Evolutionary conservation across 2,888 invertebrate genomes (phyloP), one percentile per base, ranked within the genome.

Genomic region (Parthenolecanium corni): DNA sequence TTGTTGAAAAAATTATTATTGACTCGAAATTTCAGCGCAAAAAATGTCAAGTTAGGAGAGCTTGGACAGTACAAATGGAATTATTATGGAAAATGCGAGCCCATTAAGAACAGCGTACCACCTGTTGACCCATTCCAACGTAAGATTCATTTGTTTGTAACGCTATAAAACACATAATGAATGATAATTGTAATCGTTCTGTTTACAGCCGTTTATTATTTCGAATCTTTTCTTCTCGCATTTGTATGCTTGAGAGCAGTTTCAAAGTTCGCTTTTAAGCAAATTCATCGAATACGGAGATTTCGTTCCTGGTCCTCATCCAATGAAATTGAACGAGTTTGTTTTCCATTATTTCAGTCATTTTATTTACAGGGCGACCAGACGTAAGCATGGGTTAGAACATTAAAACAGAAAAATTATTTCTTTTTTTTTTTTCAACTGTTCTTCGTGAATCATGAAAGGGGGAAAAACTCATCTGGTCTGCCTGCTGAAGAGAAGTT

Each of bases 21-120:
- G 21, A 23, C 18, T 14, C 1, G 3, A 21, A 14, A n/a, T 61
- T 36, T 61, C 47, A 62, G 51, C 31, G 18, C 38, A 6, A 40
- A 51, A 9, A 16, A 40, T 38, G 20, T 51, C 25, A 20, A 11
- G 1, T 58, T 76, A 62, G 70, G 70, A 62, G 73, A 76, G 65
- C 70, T 74, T 67, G 75, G 75, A 6, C 68, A 69, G 49, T 76
- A 76, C 67, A 71, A 72, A 36, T 74, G 74, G 73, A 74, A 75
- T 5, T 49, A 49, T 23, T 14, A 6, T 14, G 44, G 44, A 4
- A 14, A 42, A 14, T 42, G 16, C 5, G 5, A 44, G 12, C 5
- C 4, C 5, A 18, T 16, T 44, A 12, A 44, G 12, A 44, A 44
- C 14, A 44, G 4, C n/a, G 16, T 44, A 6, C 18, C 4, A 16